Evolutionary conservation across 2,113 vertebrate species (phyloP).

Genomic region (Haliaeetus leucogaster): DNA sequence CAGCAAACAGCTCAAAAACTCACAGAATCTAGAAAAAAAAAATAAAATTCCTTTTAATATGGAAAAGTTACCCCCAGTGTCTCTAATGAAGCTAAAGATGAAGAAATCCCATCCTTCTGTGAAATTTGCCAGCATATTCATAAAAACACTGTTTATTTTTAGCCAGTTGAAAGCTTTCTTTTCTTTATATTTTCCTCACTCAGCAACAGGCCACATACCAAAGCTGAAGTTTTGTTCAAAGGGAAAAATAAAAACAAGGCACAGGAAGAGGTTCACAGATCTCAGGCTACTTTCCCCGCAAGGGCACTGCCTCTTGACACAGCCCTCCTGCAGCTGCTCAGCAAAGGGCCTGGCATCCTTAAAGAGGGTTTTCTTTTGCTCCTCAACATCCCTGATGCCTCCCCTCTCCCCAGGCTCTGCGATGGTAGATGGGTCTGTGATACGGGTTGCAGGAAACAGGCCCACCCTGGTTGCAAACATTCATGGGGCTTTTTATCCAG

Average conservation of each 20-base stretch:
- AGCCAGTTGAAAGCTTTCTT: not conserved
- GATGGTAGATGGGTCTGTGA: not conserved
- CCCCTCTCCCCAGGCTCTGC: not conserved
- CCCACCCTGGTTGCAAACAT: not conserved
- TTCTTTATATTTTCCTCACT: not conserved
- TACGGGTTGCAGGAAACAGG: not conserved
- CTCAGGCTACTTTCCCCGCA: not conserved
- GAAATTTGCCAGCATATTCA: not conserved
- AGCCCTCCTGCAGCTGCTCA: not conserved
- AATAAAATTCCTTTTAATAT: not conserved
- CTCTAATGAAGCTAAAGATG: not conserved
- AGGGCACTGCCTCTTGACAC: not conserved
- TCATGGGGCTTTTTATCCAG: not conserved
- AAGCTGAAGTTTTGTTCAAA: not conserved
- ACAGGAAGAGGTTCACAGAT: not conserved
- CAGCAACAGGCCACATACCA: not conserved
- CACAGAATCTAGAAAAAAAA: not conserved
- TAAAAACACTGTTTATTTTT: conserved; percentile 31
- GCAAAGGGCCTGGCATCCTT: rapidly evolving
- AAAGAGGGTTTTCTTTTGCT: not conserved
- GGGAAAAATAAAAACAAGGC: not conserved
- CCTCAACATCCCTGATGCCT: not conserved
- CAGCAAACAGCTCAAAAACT: conserved; percentile 8
- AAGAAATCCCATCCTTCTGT: conserved; percentile 30
- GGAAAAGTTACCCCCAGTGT: conserved; percentile 19